A percentile compares a stretch with the other conserved stretches of the same genome.
These are phyloP conservation scores for Hapalemur alaotrensis DNA, from an alignment of 2,797 vertebrate genomes.

Conservation along the genomic window DNA sequence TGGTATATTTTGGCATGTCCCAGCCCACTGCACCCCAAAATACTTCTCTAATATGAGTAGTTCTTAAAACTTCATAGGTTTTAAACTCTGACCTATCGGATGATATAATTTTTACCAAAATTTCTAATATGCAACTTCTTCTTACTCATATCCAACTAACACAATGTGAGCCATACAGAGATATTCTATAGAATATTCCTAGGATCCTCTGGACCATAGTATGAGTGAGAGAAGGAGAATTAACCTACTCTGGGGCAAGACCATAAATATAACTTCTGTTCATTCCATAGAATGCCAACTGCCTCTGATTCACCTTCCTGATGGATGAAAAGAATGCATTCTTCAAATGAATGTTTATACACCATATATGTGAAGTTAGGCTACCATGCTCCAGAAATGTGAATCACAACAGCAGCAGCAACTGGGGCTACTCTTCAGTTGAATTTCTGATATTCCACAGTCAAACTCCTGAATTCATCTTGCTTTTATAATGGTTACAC, in stretches of 20 bases:
- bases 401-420: not conserved
- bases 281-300: not conserved
- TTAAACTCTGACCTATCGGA: not conserved
- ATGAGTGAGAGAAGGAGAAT: not conserved
- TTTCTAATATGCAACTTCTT: not conserved
- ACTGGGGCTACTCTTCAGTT: not conserved
- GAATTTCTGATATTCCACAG: not conserved
- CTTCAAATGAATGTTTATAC: not conserved
- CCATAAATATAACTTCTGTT: not conserved
- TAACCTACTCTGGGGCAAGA: not conserved
- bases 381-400: not conserved
- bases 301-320: not conserved
- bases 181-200: not conserved
- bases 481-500: not conserved
- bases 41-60: not conserved
- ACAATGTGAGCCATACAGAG: not conserved
- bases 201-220: not conserved
- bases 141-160: not conserved
- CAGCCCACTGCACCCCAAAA: not conserved
- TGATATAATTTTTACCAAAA: not conserved
- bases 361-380: not conserved
- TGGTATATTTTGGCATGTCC: not conserved
- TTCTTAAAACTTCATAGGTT: not conserved
- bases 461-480: not conserved
- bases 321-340: not conserved